A percentile compares a stretch with the other conserved stretches of the same genome.
Conservation (phyloP, 1,140 invertebrate genomes). For the Linepithema humile region DNA sequence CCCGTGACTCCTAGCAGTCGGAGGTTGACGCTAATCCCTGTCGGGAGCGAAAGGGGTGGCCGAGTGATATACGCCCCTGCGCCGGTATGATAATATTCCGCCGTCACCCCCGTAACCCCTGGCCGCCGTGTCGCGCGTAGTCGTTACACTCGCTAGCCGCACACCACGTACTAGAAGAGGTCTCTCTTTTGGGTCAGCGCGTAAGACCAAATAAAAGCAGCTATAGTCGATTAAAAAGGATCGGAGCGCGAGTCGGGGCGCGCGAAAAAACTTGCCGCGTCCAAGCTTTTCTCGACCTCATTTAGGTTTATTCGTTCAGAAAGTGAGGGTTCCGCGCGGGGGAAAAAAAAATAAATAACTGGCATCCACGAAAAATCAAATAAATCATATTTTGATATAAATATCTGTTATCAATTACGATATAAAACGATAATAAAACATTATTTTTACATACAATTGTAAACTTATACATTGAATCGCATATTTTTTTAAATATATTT, state of each 20-base stretch:
- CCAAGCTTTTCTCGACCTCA: slow-evolving; percentile 24
- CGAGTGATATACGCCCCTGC: slow-evolving; percentile 82
- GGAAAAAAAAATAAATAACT: slow-evolving; percentile 10
- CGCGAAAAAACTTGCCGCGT: neutral
- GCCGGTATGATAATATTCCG: slow-evolving; percentile 82
- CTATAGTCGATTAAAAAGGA: slow-evolving; percentile 51
- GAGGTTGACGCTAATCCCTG: slow-evolving; percentile 83
- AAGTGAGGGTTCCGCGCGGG: slow-evolving; percentile 3
- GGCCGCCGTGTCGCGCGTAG: slow-evolving; percentile 31
- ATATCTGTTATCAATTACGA: no score
- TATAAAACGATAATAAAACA: no score
- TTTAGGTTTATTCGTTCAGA: neutral
- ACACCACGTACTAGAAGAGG: slow-evolving; percentile 16
- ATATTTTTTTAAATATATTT: no score
- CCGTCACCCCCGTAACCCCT: slow-evolving; percentile 41
- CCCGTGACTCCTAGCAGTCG: slow-evolving; percentile 78
- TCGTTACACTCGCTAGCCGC: slow-evolving; percentile 56
- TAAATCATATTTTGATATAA: neutral
- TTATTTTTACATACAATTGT: neutral
- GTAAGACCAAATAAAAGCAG: slow-evolving; percentile 52
- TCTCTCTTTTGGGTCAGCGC: slow-evolving; percentile 56
- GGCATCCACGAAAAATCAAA: neutral
- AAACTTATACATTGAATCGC: no score
- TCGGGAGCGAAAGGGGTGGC: slow-evolving; percentile 79
- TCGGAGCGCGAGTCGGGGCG: neutral